Evolutionary conservation across 2,888 invertebrate species (phyloP).

Genomic region (Trissonchulus latispiculum): DNA sequence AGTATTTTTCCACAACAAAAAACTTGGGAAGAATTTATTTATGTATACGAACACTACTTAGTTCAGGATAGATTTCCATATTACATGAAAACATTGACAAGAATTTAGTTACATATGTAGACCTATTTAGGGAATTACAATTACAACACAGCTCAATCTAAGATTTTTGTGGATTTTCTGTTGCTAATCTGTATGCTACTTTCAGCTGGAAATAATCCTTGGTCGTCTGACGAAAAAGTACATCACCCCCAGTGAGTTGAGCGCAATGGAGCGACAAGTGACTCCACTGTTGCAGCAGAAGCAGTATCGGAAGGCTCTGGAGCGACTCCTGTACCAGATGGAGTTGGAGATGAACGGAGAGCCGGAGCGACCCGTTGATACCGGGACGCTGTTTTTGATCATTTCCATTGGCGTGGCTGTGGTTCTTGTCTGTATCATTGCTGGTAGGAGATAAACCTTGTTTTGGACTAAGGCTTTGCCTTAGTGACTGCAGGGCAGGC

Average conservation of each 20-base stretch:
- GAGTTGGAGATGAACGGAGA: slow-evolving; percentile 36
- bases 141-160: too few species aligned
- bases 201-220: not conserved
- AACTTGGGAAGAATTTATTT: too few species aligned
- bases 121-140: too few species aligned
- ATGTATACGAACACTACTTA: too few species aligned
- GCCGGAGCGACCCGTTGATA: slow-evolving; percentile 33
- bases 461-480: too few species aligned
- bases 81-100: too few species aligned
- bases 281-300: not conserved
- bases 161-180: too few species aligned
- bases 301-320: not conserved
- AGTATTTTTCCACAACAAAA: too few species aligned
- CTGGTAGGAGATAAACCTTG: slow-evolving; percentile 31
- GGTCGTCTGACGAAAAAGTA: not conserved
- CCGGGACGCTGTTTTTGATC: slow-evolving; percentile 37
- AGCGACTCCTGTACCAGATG: slow-evolving; percentile 24
- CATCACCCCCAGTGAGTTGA: not conserved
- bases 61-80: too few species aligned
- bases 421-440: slow-evolving; percentile 35
- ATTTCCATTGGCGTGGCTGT: slow-evolving; percentile 38
- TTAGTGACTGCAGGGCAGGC: too few species aligned
- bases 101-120: too few species aligned
- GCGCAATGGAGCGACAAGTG: not conserved
- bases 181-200: too few species aligned